Evolutionary conservation across 35 echinoderm and acorn worm genomes (phyloP).

Genomic region (Apostichopus californicus): DNA sequence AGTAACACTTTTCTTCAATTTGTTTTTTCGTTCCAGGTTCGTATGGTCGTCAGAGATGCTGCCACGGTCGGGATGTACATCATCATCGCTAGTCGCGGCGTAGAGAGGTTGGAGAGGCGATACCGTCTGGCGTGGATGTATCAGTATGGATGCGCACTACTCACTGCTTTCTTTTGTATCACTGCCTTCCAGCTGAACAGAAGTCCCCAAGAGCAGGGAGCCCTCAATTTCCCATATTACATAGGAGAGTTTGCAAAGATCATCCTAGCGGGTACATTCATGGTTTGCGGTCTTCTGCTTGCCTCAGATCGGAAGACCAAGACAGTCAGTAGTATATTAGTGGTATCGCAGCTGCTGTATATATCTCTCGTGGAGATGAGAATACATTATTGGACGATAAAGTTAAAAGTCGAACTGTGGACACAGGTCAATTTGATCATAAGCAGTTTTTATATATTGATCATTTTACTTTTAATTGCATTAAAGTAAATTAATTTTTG

Average conservation of each 20-base stretch:
- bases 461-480: constrained; percentile 19
- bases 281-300: constrained; percentile 64
- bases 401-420: constrained; percentile 67
- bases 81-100: constrained; percentile 72
- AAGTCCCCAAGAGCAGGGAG: constrained; percentile 60
- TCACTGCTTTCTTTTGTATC: constrained; percentile 64
- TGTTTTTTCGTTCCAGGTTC: constrained; percentile 57
- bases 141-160: constrained; percentile 58
- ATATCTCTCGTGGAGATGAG: constrained; percentile 58
- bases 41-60: constrained; percentile 70
- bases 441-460: constrained; percentile 16
- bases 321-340: constrained; percentile 17
- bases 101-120: constrained; percentile 58
- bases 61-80: constrained; percentile 75
- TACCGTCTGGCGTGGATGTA: constrained; percentile 68
- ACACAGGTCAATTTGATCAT: constrained; percentile 62
- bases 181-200: constrained; percentile 63
- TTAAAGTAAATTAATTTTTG: background rate
- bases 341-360: constrained; percentile 25
- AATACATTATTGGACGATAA: constrained; percentile 68
- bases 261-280: constrained; percentile 18
- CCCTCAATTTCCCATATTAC: constrained; percentile 50
- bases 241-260: constrained; percentile 39
- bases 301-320: constrained; percentile 56
- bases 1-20: background rate